Percentiles rank a stretch among this genome's conserved stretches.
phyloP scores from a whole-genome alignment of 2,888 invertebrate genomes.

The Drosophila recens region DNA sequence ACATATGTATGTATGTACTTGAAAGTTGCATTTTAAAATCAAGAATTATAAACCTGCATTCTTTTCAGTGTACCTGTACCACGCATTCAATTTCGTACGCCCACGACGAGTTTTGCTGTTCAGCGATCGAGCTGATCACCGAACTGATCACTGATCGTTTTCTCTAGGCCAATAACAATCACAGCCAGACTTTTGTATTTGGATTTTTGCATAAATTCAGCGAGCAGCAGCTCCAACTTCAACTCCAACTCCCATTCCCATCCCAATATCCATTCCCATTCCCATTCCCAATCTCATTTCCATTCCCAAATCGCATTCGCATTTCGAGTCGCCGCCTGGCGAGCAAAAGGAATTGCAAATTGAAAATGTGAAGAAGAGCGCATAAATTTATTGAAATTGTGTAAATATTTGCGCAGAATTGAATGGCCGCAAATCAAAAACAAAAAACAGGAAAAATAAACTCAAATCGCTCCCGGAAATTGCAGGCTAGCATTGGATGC shows the following conservation, averaged over 20 bases:
- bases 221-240: conserved; percentile 37
- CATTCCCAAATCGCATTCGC: neutral
- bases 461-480: conserved; percentile 50
- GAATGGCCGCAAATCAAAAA: conserved; percentile 54
- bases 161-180: conserved; percentile 78
- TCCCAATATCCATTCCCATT: conserved; percentile 15
- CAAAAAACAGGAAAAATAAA: neutral
- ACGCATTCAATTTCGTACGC: conserved; percentile 75
- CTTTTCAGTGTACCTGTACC: conserved; percentile 17
- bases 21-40: too few relatives aligned
- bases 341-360: conserved; percentile 64
- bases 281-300: neutral
- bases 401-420: conserved; percentile 74
- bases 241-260: conserved; percentile 19
- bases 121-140: conserved; percentile 29
- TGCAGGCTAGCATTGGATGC: conserved; percentile 28
- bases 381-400: conserved; percentile 78
- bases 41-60: too few relatives aligned
- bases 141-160: conserved; percentile 36
- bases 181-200: conserved; percentile 38
- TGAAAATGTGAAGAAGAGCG: conserved; percentile 80
- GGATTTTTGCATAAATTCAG: conserved; percentile 75
- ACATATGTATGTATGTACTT: too few relatives aligned
- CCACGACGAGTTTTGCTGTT: conserved; percentile 62
- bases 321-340: neutral